These are phyloP conservation scores for Pygoscelis adeliae DNA, from an alignment of 2,113 vertebrate genomes.

Conservation along the genomic window DNA sequence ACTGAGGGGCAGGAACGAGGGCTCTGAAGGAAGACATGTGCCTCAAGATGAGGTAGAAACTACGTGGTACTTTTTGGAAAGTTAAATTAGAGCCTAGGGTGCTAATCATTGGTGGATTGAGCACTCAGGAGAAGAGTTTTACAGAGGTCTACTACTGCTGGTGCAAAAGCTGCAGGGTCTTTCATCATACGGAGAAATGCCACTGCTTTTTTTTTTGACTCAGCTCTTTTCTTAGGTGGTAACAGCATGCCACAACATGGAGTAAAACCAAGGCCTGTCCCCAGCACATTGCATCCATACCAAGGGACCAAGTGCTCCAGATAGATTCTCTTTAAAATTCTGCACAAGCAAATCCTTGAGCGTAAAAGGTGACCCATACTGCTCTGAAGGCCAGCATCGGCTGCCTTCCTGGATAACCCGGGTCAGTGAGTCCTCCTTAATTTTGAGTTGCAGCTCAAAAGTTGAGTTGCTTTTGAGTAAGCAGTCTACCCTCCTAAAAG, in stretches of 20 bases:
- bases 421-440: neutral
- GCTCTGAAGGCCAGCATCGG: neutral
- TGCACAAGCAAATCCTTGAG: neutral
- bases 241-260: neutral
- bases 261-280: neutral
- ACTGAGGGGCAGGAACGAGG: neutral
- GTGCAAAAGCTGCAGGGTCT: neutral
- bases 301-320: neutral
- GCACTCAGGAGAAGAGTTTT: neutral
- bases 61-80: neutral
- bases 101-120: neutral
- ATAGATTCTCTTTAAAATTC: neutral
- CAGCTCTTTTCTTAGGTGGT: neutral
- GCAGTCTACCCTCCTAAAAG: neutral
- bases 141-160: neutral
- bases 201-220: neutral
- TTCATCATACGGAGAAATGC: neutral
- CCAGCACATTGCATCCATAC: neutral
- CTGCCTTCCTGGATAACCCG: neutral
- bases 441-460: neutral
- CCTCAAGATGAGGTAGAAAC: neutral
- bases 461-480: neutral
- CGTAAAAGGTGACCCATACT: neutral
- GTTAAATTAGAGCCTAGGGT: neutral
- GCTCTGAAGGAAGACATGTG: neutral